Base-by-base conservation (phyloP, 2,113 vertebrate genomes). In the Alethe diademata region DNA sequence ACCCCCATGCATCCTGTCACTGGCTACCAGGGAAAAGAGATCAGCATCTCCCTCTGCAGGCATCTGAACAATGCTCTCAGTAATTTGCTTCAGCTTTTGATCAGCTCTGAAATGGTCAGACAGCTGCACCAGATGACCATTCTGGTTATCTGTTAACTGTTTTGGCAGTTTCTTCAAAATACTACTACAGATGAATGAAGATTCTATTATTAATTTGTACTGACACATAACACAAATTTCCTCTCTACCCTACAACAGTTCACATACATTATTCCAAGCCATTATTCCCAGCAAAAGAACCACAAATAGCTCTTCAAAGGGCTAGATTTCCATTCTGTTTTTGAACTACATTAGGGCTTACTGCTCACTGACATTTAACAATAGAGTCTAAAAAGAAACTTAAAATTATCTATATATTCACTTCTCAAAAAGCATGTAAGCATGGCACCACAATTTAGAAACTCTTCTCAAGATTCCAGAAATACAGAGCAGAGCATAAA, bases 51-150 rank as follows among this genome's bases (percentile, higher is more conserved):
- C 17, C 14, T 53, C n/a, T 88, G 38, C 48, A 64, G 38, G 43
- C 33, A 64, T 25, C 15, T 66, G 11, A 58, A 48, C 19, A 36
- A 57, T 5, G n/a, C 9, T 43, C 14, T 64, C 26, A 56, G 45
- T 15, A 58, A 61, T 15, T 35, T 56, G 12, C 33, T 90, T 62
- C 29, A 58, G 31, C 8, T 86, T 83, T 43, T 60, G 12, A 17
- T 50, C 15, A 74, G 43, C 31, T 23, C 8, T 15, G 17, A 78
- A 48, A 6, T 11, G 8, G 17, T 64, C 31, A 61, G 25, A 31
- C 19, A 70, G 47, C 14, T n/a, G 31, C 36, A 66, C 18, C 42
- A 71, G 19, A 84, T n/a, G 11, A 51, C 28, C 0, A 0, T 0
- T 40, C 40, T 40, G 40, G 13, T 40, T 13, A 40, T 40, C 40